phyloP scores from a whole-genome alignment of 2,888 invertebrate genomes.

The Criorhina ranunculi region DNA sequence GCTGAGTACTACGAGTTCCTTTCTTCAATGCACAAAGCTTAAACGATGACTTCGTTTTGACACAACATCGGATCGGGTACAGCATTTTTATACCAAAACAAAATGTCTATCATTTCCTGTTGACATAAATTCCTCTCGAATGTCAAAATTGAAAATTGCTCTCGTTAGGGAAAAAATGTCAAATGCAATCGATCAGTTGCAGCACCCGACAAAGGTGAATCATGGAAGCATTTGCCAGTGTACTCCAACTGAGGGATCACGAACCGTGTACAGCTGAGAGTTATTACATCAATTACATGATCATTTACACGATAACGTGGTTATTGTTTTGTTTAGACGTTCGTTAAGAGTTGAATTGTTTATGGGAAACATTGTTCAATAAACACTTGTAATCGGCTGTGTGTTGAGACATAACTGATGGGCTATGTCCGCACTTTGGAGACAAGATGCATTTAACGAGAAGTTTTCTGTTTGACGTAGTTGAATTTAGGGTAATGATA shows the following conservation, averaged over 20 bases:
- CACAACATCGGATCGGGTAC: not conserved
- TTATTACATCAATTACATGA: conserved; percentile 73
- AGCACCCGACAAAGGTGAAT: conserved; percentile 26
- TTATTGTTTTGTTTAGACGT: conserved; percentile 23
- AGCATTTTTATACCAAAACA: conserved; percentile 56
- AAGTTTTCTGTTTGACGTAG: conserved; percentile 29
- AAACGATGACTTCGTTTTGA: conserved; percentile 53
- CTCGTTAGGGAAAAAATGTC: conserved; percentile 69
- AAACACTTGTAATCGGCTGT: conserved; percentile 32
- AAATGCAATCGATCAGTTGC: conserved; percentile 71
- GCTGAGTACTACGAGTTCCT: conserved; percentile 28
- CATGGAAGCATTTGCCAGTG: conserved; percentile 14
- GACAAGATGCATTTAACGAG: not conserved
- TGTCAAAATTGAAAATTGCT: conserved; percentile 41
- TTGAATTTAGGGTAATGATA: not conserved
- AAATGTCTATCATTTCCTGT: conserved; percentile 38
- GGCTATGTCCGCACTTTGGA: conserved; percentile 16
- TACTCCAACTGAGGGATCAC: conserved; percentile 33
- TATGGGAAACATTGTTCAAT: conserved; percentile 55
- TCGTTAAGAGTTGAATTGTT: conserved; percentile 46
- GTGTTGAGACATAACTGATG: conserved; percentile 29
- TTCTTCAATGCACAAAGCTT: conserved; percentile 34
- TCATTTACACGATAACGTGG: conserved; percentile 54
- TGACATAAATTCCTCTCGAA: conserved; percentile 47
- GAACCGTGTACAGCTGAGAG: conserved; percentile 59